Percentiles rank a stretch among this genome's conserved stretches.
Conservation (phyloP, 1,140 invertebrate species). For the Apis dorsata region DNA sequence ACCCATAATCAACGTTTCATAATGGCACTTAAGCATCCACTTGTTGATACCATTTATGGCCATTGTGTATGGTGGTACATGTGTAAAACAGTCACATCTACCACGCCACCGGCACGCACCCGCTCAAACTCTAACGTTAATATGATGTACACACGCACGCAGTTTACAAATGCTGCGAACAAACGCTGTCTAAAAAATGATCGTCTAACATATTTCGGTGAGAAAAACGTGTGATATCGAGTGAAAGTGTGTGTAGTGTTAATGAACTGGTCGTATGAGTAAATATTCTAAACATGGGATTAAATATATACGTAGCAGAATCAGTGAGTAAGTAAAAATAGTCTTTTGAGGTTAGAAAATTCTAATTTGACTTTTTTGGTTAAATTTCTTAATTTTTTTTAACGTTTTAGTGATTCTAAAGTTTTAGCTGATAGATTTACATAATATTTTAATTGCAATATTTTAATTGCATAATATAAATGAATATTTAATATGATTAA, state of each 20-base stretch:
- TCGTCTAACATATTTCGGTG: not conserved
- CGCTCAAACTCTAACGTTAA: constrained; percentile 59
- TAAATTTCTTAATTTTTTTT: no score
- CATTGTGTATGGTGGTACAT: constrained; percentile 63
- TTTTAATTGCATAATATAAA: no score
- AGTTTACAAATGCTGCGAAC: constrained; percentile 49
- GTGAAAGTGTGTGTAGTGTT: fast-evolving
- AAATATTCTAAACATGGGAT: no score
- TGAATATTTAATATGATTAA: no score
- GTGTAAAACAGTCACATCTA: constrained; percentile 63
- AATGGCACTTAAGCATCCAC: constrained; percentile 74
- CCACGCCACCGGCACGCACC: constrained; percentile 55
- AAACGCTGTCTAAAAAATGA: not conserved
- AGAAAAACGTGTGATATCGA: not conserved
- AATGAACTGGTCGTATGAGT: no score
- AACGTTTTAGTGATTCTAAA: no score
- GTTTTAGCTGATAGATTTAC: no score
- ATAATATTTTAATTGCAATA: no score
- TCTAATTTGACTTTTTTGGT: no score
- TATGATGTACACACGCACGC: constrained; percentile 59
- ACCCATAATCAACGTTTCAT: constrained; percentile 71
- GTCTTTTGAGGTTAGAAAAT: no score
- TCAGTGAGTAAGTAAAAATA: no score
- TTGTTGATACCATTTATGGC: constrained; percentile 74
- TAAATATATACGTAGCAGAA: no score